A percentile compares a stretch with the other conserved stretches of the same genome.
These are phyloP conservation scores for Esperia sulphurella DNA, from an alignment of 2,888 invertebrate genomes.

Conservation along the genomic window DNA sequence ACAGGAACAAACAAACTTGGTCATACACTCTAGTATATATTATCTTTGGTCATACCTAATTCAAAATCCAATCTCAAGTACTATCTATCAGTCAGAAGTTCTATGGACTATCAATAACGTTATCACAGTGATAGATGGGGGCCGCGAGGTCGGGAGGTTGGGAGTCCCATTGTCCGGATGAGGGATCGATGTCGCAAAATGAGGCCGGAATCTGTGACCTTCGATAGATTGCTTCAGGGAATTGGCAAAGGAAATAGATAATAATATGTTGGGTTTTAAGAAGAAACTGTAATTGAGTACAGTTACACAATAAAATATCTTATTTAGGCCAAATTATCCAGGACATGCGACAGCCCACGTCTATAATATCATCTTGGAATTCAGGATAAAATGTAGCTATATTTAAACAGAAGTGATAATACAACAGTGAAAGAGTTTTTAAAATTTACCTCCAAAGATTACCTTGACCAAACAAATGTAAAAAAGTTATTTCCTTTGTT, in stretches of 20 bases:
- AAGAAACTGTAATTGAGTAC: background rate
- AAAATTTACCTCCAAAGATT: too few relatives aligned
- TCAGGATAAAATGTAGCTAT: too few relatives aligned
- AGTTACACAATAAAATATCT: background rate
- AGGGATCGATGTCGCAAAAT: conserved; percentile 37
- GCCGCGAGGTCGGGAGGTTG: conserved; percentile 18
- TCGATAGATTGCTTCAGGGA: conserved; percentile 1
- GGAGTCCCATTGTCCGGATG: conserved; percentile 40
- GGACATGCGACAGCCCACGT: too few relatives aligned
- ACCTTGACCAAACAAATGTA: too few relatives aligned
- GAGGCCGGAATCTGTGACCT: background rate
- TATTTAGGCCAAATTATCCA: too few relatives aligned
- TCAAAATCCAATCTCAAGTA: conserved; percentile 3
- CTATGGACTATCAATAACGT: conserved; percentile 36
- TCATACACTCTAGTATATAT: too few relatives aligned
- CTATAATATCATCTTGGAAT: too few relatives aligned
- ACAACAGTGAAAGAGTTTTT: too few relatives aligned
- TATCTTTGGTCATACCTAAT: background rate
- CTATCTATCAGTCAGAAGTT: conserved; percentile 14
- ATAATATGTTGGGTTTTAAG: background rate
- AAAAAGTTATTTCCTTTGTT: too few relatives aligned
- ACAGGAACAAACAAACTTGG: too few relatives aligned
- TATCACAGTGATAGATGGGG: conserved; percentile 49
- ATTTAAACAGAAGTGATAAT: too few relatives aligned
- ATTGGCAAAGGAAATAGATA: background rate